phyloP scores from a whole-genome alignment of 2,797 vertebrate species.

The Cuculus canorus region DNA sequence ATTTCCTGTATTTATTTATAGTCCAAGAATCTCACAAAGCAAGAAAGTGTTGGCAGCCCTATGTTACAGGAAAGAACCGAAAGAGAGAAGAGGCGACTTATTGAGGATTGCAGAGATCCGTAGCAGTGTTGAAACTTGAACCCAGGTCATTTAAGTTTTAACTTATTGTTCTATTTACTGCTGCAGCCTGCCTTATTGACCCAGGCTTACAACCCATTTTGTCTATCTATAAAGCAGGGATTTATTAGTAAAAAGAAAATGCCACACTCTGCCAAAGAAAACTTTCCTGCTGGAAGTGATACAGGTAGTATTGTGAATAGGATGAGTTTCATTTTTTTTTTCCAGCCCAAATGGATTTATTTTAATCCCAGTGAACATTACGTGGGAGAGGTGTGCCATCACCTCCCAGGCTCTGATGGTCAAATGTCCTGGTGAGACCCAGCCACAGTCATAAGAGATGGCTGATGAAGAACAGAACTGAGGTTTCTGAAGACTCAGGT shows the following conservation, averaged over 20 bases:
- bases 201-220: neutral
- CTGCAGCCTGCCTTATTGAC: neutral
- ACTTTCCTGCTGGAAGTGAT: neutral
- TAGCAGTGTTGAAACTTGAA: neutral
- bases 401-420: neutral
- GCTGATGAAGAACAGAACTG: neutral
- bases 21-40: neutral
- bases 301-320: neutral
- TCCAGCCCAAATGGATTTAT: neutral
- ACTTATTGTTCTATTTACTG: neutral
- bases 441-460: neutral
- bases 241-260: constrained; percentile 13
- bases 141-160: neutral
- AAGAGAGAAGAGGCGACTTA: neutral
- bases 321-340: neutral
- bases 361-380: neutral
- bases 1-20: neutral
- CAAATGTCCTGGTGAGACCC: neutral
- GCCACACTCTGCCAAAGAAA: neutral
- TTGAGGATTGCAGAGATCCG: neutral
- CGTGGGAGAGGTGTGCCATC: neutral
- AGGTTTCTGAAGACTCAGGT: neutral
- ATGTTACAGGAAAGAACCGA: neutral
- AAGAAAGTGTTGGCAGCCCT: neutral
- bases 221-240: neutral